These are phyloP conservation scores for Dyspetes luteomarginatus DNA, from an alignment of 2,888 invertebrate species.

Conservation along the genomic window DNA sequence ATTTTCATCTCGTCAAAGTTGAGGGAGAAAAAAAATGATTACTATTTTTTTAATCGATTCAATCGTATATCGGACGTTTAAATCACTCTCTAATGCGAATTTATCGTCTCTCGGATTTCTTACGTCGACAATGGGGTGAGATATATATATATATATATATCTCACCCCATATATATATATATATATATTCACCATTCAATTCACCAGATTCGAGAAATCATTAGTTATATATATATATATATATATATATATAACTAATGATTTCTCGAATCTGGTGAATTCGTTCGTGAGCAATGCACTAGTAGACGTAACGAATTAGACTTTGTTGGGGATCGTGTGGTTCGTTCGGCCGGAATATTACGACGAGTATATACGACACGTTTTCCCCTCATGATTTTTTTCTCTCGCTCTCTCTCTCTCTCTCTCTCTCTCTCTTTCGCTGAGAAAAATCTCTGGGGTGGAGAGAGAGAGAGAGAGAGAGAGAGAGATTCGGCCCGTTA, in stretches of 20 bases:
- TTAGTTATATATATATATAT: too few species aligned
- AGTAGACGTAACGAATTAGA: constrained; percentile 67
- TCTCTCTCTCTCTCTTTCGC: too few species aligned
- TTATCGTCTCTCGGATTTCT: constrained; percentile 42
- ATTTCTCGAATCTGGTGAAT: constrained; percentile 63
- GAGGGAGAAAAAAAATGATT: too few species aligned
- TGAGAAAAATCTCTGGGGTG: too few species aligned
- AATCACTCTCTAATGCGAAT: constrained; percentile 32
- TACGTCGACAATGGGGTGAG: neutral
- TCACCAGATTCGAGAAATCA: too few species aligned
- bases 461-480: too few species aligned
- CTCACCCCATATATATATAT: too few species aligned
- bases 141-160: too few species aligned
- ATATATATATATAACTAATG: constrained; percentile 8
- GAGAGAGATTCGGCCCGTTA: constrained; percentile 41
- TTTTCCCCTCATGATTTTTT: neutral
- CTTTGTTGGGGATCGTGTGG: constrained; percentile 67
- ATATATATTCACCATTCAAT: too few species aligned
- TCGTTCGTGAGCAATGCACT: constrained; percentile 34
- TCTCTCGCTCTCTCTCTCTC: too few species aligned
- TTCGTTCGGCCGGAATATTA: constrained; percentile 72
- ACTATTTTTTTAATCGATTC: too few species aligned
- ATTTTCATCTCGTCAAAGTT: too few species aligned
- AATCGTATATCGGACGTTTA: constrained; percentile 21
- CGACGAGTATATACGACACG: constrained; percentile 67